phyloP scores from a whole-genome alignment of 1,140 invertebrate genomes.

The Lepidurus packardi region DNA sequence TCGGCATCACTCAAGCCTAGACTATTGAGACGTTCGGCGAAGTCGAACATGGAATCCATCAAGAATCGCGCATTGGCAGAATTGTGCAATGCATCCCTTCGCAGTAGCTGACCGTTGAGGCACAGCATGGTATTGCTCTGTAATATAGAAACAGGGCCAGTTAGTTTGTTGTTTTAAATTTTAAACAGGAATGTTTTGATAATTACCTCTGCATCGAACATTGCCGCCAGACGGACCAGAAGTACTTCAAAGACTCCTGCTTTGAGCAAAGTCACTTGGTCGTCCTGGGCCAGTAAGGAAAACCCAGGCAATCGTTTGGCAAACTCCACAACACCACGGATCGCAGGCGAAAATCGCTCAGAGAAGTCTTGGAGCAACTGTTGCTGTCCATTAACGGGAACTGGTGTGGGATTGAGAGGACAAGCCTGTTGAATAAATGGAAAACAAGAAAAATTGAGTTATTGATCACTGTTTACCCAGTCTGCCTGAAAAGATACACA shows the following conservation, averaged over 20 bases:
- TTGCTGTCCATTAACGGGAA: conserved; percentile 68
- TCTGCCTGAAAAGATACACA: not conserved
- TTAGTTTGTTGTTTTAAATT: not conserved
- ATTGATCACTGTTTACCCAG: not conserved
- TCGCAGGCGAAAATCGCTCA: conserved; percentile 88
- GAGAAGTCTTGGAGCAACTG: conserved; percentile 80
- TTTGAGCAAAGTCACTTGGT: conserved; percentile 93
- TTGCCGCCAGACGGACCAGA: conserved; percentile 83
- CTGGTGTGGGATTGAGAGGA: conserved; percentile 86
- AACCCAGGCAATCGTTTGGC: conserved; percentile 96
- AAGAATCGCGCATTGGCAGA: conserved; percentile 81
- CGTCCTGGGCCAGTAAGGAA: conserved; percentile 85
- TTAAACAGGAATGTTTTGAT: not conserved
- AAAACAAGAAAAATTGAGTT: conserved; percentile 24
- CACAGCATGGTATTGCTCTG: conserved; percentile 82
- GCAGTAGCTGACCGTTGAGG: conserved; percentile 83
- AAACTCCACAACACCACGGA: conserved; percentile 94
- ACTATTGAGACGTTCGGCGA: conserved; percentile 86
- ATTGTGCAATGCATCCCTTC: conserved; percentile 80
- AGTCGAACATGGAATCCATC: conserved; percentile 94
- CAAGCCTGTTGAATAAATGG: conserved; percentile 71
- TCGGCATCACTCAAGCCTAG: conserved; percentile 85
- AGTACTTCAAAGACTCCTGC: conserved; percentile 91
- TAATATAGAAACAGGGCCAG: not conserved
- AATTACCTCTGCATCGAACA: conserved; percentile 63